These are phyloP conservation scores for Lampropteryx suffumata DNA, from an alignment of 2,888 invertebrate species.

Conservation along the genomic window DNA sequence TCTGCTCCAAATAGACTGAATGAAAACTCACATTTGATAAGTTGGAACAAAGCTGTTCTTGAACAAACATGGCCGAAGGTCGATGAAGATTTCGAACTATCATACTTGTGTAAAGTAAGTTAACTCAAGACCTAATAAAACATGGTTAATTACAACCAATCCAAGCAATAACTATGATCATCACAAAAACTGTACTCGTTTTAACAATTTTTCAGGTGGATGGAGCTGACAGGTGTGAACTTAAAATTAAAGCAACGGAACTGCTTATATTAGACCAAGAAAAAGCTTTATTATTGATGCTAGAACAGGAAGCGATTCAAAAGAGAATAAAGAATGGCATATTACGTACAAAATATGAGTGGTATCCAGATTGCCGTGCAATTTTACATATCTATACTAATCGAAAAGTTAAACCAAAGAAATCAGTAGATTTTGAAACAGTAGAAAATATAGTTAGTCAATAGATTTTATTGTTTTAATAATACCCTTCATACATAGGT, in stretches of 20 bases:
- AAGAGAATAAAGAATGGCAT: conserved; percentile 59
- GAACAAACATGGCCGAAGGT: conserved; percentile 91
- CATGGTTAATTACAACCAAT: no score
- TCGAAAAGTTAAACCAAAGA: conserved; percentile 27
- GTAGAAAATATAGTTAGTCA: conserved; percentile 16
- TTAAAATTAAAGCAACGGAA: conserved; percentile 63
- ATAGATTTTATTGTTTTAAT: conserved; percentile 10
- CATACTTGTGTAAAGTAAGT: conserved; percentile 85
- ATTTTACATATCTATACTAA: conserved; percentile 68
- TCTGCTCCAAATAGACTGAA: conserved; percentile 84
- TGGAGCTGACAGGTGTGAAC: conserved; percentile 68
- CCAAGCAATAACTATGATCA: no score
- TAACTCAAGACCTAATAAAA: no score
- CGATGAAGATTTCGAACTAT: conserved; percentile 86
- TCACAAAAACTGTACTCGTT: no score
- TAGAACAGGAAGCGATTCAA: conserved; percentile 57
- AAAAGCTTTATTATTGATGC: conserved; percentile 62
- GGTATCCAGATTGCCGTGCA: conserved; percentile 71
- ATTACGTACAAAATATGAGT: conserved; percentile 59
- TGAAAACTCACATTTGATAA: conserved; percentile 71
- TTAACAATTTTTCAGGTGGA: conserved; percentile 60
- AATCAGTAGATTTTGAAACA: conserved; percentile 20
- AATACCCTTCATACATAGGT: not conserved
- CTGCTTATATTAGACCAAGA: conserved; percentile 56
- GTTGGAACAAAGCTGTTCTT: conserved; percentile 87